These are phyloP conservation scores for Odontesthes bonariensis DNA, from an alignment of 2,113 vertebrate species.

Conservation along the genomic window DNA sequence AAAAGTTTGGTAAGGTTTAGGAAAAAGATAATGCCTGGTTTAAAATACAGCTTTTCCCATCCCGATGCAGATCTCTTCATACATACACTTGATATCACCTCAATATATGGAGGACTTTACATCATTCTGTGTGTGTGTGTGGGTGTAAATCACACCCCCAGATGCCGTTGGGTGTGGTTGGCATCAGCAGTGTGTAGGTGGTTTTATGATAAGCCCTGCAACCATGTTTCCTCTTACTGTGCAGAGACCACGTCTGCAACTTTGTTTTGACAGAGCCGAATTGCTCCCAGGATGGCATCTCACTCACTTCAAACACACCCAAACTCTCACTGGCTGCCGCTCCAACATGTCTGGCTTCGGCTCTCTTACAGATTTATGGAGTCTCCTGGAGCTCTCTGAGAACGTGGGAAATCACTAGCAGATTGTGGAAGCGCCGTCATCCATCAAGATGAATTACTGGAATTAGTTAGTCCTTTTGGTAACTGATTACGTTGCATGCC, in stretches of 20 bases:
- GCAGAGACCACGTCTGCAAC: slow-evolving; percentile 43
- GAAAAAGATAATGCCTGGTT: not conserved
- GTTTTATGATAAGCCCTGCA: slow-evolving; percentile 17
- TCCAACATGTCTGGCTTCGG: slow-evolving; percentile 33
- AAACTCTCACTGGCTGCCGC: slow-evolving; percentile 8
- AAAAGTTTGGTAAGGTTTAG: not conserved
- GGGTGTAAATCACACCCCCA: slow-evolving; percentile 48
- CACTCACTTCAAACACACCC: slow-evolving; percentile 34
- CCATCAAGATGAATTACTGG: not conserved
- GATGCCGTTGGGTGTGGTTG: slow-evolving; percentile 54
- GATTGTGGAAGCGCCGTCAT: slow-evolving; percentile 24
- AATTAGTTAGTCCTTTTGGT: slow-evolving; percentile 1
- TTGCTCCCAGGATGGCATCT: slow-evolving; percentile 50
- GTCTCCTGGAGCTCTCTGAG: slow-evolving; percentile 16
- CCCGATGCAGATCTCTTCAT: not conserved
- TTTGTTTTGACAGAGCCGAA: slow-evolving; percentile 60
- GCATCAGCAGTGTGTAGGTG: slow-evolving; percentile 33
- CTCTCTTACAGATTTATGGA: slow-evolving; percentile 37
- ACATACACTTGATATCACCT: not conserved
- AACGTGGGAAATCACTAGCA: slow-evolving; percentile 37
- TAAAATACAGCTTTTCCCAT: no score
- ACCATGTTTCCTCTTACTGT: slow-evolving; percentile 5
- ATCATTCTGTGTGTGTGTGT: no score
- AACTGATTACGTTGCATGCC: not conserved
- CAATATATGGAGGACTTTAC: no score